Evolutionary conservation across 2,113 vertebrate species (phyloP).

Genomic region (Oxyruncus cristatus): DNA sequence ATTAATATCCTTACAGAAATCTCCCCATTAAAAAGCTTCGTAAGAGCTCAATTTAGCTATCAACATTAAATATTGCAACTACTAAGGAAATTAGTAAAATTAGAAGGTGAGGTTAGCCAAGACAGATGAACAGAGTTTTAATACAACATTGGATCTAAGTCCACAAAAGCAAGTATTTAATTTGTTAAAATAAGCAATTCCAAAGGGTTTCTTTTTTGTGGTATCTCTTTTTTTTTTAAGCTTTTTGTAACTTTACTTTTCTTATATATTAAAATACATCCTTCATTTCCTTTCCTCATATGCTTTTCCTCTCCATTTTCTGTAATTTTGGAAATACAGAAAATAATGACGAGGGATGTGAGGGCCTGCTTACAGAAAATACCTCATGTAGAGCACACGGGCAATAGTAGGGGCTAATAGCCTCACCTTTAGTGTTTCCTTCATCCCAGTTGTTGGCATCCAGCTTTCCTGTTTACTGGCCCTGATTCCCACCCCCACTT

Average conservation of each 20-base stretch:
- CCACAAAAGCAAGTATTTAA: neutral
- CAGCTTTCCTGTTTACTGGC: neutral
- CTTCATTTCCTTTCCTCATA: neutral
- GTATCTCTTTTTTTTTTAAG: neutral
- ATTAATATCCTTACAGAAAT: neutral
- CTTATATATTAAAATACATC: neutral
- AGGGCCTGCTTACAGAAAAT: neutral
- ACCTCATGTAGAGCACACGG: neutral
- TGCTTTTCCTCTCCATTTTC: neutral
- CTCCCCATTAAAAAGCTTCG: neutral
- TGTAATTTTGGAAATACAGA: neutral
- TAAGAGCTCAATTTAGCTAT: neutral
- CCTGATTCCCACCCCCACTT: neutral
- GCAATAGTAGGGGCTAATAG: neutral
- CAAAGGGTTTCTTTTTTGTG: neutral
- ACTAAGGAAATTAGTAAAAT: neutral
- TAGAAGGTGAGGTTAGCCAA: neutral
- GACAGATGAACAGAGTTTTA: neutral
- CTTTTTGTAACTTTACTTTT: neutral
- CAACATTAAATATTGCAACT: neutral
- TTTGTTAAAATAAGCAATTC: neutral
- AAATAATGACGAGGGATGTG: neutral
- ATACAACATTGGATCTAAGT: neutral
- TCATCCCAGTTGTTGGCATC: neutral
- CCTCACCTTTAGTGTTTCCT: neutral